Conservation (phyloP, 2,888 invertebrate species). For the Uropetala carovei region DNA sequence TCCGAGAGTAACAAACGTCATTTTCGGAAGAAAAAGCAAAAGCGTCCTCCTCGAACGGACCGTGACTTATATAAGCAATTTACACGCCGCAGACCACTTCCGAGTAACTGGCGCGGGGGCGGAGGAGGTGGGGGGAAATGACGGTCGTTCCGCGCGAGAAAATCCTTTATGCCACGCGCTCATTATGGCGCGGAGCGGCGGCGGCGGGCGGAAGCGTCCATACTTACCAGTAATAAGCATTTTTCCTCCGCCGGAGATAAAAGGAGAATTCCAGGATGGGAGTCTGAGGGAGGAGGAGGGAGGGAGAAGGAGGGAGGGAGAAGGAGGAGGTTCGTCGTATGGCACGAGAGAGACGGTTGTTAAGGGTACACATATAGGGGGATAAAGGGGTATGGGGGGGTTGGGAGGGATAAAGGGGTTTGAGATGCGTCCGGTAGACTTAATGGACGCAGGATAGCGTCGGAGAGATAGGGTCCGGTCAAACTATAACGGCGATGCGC, state of each 20-base stretch:
- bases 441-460: conserved; percentile 10
- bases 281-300: background rate
- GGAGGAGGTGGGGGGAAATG: background rate
- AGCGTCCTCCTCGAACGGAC: background rate
- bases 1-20: background rate
- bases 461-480: conserved; percentile 12
- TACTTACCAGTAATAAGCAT: conserved; percentile 25
- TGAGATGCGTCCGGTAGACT: background rate
- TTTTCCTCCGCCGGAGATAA: conserved; percentile 44
- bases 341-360: no score
- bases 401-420: no score
- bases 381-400: no score
- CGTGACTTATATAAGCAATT: background rate
- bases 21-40: background rate
- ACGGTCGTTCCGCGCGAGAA: background rate
- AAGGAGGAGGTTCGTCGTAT: background rate
- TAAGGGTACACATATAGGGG: no score
- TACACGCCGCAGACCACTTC: background rate
- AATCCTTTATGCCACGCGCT: conserved; percentile 24
- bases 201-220: conserved; percentile 10
- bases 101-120: background rate
- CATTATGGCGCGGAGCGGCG: background rate
- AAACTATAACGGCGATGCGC: conserved; percentile 5
- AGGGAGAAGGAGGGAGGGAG: background rate
- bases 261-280: conserved; percentile 40